phyloP scores from a whole-genome alignment of 2,888 invertebrate species.

The Drosophila anomalata region DNA sequence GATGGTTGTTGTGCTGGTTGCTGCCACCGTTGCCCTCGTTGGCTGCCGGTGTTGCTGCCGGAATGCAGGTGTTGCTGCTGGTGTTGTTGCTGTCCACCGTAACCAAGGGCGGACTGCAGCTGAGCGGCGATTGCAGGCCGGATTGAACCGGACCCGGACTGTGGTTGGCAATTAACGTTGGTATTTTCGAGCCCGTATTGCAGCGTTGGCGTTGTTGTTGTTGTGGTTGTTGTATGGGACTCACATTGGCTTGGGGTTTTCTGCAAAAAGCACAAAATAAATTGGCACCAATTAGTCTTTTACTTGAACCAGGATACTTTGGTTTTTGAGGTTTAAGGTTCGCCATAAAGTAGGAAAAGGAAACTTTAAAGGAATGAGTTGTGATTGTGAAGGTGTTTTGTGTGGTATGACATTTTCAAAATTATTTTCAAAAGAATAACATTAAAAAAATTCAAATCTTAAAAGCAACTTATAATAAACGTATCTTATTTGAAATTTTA shows the following conservation, averaged over 20 bases:
- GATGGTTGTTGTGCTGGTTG: constrained; percentile 47
- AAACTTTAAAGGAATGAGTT: constrained; percentile 5
- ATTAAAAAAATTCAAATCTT: background rate
- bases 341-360: constrained; percentile 6
- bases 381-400: background rate
- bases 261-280: constrained; percentile 74
- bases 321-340: background rate
- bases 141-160: constrained; percentile 55
- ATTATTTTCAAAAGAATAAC: background rate
- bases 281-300: constrained; percentile 42
- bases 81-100: constrained; percentile 54
- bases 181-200: constrained; percentile 84
- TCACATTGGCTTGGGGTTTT: constrained; percentile 86
- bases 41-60: constrained; percentile 33
- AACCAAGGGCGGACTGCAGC: constrained; percentile 80
- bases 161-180: constrained; percentile 82
- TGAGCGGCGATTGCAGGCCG: constrained; percentile 75
- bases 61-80: constrained; percentile 19
- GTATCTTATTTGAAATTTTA: background rate
- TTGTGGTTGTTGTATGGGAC: constrained; percentile 82
- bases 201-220: constrained; percentile 82
- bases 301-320: background rate
- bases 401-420: background rate
- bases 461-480: background rate
- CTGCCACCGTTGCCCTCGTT: constrained; percentile 45